Conservation (phyloP, 2,888 invertebrate genomes). For the Melanostoma mellinum region DNA sequence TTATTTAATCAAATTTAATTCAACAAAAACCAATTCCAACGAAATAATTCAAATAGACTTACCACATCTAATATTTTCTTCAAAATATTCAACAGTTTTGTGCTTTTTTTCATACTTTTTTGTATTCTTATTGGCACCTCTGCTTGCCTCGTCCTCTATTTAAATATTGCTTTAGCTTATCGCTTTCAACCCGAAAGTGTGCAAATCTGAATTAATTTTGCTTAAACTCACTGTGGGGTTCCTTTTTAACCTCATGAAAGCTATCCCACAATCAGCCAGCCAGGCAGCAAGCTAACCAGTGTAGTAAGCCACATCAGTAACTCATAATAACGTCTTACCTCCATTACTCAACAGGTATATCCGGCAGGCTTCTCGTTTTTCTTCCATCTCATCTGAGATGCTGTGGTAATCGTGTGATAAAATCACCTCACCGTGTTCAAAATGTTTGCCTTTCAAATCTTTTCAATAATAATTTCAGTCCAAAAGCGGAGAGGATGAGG, state of each 20-base stretch:
- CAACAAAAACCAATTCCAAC: constrained; percentile 33
- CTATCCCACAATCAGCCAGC: constrained; percentile 26
- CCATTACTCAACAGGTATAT: constrained; percentile 63
- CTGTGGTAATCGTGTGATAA: constrained; percentile 39
- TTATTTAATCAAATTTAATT: constrained; percentile 50
- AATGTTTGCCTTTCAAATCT: constrained; percentile 41
- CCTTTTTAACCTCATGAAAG: not conserved
- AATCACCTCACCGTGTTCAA: constrained; percentile 53
- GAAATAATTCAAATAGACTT: constrained; percentile 63
- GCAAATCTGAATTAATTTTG: constrained; percentile 69
- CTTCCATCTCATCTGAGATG: constrained; percentile 9
- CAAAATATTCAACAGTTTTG: not conserved
- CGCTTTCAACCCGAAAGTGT: constrained; percentile 55
- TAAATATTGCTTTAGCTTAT: constrained; percentile 49
- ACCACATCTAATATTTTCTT: constrained; percentile 33
- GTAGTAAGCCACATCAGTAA: constrained; percentile 45
- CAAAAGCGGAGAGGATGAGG: constrained; percentile 18
- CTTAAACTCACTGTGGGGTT: constrained; percentile 37
- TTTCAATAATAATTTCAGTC: constrained; percentile 47
- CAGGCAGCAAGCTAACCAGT: not conserved
- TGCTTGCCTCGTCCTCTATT: not conserved
- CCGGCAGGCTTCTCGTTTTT: constrained; percentile 12
- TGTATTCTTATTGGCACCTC: not conserved
- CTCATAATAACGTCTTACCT: constrained; percentile 65
- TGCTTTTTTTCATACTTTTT: not conserved